Evolutionary conservation across 2,888 invertebrate species (phyloP), one percentile per base, ranked within the genome.

Genomic region (Halictus ligatus): DNA sequence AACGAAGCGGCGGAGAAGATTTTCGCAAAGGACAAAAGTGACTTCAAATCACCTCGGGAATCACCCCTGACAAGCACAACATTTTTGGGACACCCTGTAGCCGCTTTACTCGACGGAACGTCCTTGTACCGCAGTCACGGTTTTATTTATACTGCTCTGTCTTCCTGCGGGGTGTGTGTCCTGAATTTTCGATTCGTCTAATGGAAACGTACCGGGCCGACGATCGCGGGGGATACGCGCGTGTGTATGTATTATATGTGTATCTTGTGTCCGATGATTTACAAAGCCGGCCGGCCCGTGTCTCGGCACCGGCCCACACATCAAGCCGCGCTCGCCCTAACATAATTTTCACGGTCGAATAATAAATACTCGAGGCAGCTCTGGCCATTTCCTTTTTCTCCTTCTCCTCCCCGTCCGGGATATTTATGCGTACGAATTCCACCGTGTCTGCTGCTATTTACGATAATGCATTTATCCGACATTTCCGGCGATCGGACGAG

Each of bases 401-500:
- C 76, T 69, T 83, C 64, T 82, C 25, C 54, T 46, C 4, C 25
- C 40, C 69, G 54, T 46, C 10, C 58, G 40, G 58, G 77, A 13
- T 77, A 83, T 84, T 84, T 84, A 84, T 81, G 83, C 74, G 67
- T 84, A 84, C 77, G 77, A 81, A 84, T 84, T 82, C 82, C 13
- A 43, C 77, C 48, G 74, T 48, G 58, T 73, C 78, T 60, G 48
- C 50, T 13, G 43, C 25, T 83, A 84, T 84, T 78, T 84, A 83
- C 78, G 84, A 54, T 75, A 78, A 84, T 75, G 50, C 77, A 69
- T 79, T 83, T 80, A 80, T 73, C 80, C 83, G 80, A 84, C 84
- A 80, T 85, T 84, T 75, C 74, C 80, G 29, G 4, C 69, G 74
- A 48, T 43, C 54, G 60, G 67, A 74, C 75, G 50, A 48, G 25